Percentiles rank a stretch among this genome's conserved stretches.
Evolutionary conservation across 2,113 vertebrate species (phyloP).

Genomic region (Cacatua alba): DNA sequence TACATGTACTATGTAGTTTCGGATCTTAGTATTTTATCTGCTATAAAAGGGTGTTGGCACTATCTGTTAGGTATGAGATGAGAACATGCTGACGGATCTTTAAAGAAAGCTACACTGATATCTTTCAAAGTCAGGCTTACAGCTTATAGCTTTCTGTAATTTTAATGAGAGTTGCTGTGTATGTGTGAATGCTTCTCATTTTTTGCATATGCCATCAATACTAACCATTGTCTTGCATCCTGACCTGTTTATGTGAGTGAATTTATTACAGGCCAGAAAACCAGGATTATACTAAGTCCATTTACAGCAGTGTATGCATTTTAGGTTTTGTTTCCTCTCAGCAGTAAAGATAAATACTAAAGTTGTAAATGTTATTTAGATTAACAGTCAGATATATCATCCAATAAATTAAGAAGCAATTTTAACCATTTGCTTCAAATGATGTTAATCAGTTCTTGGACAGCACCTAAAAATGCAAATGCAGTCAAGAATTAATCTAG

Average conservation of each 20-base stretch:
- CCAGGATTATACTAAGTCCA: neutral
- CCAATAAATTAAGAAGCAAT: neutral
- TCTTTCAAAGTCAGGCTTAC: neutral
- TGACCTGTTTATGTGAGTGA: neutral
- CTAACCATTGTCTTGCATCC: neutral
- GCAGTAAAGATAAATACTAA: neutral
- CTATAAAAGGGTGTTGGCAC: neutral
- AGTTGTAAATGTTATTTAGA: neutral
- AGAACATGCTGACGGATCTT: neutral
- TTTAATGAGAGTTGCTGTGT: neutral
- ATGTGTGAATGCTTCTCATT: neutral
- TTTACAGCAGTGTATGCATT: constrained; percentile 4
- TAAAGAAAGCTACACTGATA: neutral
- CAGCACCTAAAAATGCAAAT: neutral
- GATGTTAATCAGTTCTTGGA: neutral
- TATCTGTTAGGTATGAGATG: neutral
- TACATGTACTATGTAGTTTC: neutral
- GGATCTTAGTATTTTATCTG: neutral
- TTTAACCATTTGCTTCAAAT: neutral
- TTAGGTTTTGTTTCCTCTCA: neutral
- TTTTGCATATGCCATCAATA: neutral
- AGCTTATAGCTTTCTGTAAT: neutral
- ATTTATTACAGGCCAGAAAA: neutral
- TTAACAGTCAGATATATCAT: neutral
- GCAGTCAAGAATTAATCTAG: neutral